Percentiles rank a stretch among this genome's conserved stretches.
Conservation (phyloP, 2,797 vertebrate genomes). For the Mastacembelus armatus region DNA sequence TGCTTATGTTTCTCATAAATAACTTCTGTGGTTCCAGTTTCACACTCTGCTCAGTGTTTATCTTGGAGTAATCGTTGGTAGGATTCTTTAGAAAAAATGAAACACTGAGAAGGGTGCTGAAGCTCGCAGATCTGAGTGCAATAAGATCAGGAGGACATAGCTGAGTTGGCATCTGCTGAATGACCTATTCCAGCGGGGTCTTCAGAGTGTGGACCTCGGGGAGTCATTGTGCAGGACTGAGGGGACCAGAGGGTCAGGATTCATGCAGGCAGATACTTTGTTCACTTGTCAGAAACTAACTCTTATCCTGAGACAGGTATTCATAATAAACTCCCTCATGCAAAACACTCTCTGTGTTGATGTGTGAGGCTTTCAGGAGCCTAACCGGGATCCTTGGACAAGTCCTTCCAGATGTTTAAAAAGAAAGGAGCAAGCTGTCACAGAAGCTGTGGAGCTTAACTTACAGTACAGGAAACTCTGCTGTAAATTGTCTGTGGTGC, state of each 20-base stretch:
- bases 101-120: slow-evolving; percentile 36
- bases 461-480: slow-evolving; percentile 14
- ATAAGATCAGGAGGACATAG: slow-evolving; percentile 42
- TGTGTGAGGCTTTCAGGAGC: slow-evolving; percentile 31
- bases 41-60: slow-evolving; percentile 40
- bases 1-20: slow-evolving; percentile 43
- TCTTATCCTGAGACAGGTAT: slow-evolving; percentile 44
- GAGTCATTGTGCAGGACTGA: slow-evolving; percentile 62
- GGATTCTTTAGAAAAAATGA: slow-evolving; percentile 39
- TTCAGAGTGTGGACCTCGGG: slow-evolving; percentile 38
- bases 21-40: slow-evolving; percentile 34
- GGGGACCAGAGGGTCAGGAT: slow-evolving; percentile 46
- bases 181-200: slow-evolving; percentile 56
- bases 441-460: slow-evolving; percentile 23
- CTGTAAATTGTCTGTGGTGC: slow-evolving; percentile 24
- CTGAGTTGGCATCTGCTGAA: slow-evolving; percentile 59
- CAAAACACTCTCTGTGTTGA: slow-evolving; percentile 35
- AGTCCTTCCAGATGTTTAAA: slow-evolving; percentile 56
- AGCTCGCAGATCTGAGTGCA: slow-evolving; percentile 35
- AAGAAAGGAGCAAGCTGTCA: slow-evolving; percentile 28
- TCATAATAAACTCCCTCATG: slow-evolving; percentile 41
- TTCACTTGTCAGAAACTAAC: slow-evolving; percentile 40
- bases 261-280: slow-evolving; percentile 32
- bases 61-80: neutral
- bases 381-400: slow-evolving; percentile 16